phyloP scores from a whole-genome alignment of 2,888 invertebrate genomes.

The Melikaiella ostensackeni region DNA sequence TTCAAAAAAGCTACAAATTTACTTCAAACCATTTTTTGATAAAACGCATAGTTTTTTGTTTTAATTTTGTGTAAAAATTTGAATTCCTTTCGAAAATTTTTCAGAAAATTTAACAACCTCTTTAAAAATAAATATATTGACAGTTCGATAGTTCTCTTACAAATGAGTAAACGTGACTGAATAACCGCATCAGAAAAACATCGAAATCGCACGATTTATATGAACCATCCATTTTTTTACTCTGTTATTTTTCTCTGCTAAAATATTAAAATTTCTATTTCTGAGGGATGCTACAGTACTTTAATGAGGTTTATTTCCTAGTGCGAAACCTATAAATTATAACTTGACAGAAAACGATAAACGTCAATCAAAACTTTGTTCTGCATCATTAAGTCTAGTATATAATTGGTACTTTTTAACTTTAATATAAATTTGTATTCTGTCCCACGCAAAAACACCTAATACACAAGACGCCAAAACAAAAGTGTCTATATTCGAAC shows the following conservation, averaged over 20 bases:
- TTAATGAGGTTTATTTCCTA: background rate
- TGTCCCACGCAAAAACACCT: background rate
- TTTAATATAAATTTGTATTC: background rate
- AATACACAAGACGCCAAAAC: background rate
- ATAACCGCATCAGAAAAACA: background rate
- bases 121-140: too few relatives aligned
- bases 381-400: background rate
- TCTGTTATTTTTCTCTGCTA: background rate
- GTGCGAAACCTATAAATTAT: background rate
- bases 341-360: conserved; percentile 18
- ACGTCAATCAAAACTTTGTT: conserved; percentile 20
- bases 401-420: background rate
- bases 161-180: too few relatives aligned
- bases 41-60: too few relatives aligned
- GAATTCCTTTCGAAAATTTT: too few relatives aligned
- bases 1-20: too few relatives aligned
- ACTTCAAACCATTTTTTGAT: too few relatives aligned
- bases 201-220: too few relatives aligned
- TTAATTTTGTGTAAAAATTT: too few relatives aligned
- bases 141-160: too few relatives aligned
- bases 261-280: background rate
- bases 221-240: too few relatives aligned
- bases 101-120: too few relatives aligned
- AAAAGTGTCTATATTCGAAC: background rate
- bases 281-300: background rate